Conservation (phyloP, 2,797 vertebrate genomes). For the Brotogeris chrysoptera region DNA sequence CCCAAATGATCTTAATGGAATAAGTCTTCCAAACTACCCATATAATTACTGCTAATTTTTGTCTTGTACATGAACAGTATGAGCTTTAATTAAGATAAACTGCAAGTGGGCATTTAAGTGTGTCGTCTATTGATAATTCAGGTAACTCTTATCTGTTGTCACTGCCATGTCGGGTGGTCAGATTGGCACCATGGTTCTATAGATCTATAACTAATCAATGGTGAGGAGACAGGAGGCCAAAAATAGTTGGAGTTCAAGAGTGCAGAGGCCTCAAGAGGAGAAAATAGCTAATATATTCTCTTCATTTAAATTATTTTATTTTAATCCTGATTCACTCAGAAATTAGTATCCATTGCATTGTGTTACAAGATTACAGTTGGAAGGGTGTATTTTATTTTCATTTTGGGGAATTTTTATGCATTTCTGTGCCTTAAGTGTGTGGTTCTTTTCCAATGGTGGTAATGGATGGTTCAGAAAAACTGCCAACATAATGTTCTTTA, state of each 20-base stretch:
- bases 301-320: background rate
- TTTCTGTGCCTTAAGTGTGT: background rate
- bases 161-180: background rate
- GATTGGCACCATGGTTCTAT: background rate
- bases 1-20: background rate
- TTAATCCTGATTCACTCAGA: background rate
- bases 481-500: background rate
- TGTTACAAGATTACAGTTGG: background rate
- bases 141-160: background rate
- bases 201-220: background rate
- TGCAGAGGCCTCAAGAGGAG: background rate
- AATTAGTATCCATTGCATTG: background rate
- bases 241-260: background rate
- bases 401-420: background rate
- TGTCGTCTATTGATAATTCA: background rate
- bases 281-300: background rate
- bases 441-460: background rate
- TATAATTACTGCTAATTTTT: conserved; percentile 28
- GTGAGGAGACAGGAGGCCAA: background rate
- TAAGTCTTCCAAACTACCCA: background rate
- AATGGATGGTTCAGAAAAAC: background rate
- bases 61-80: background rate
- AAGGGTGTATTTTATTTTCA: background rate
- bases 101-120: background rate
- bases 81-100: background rate